Base-by-base conservation (phyloP, 2,113 vertebrate species). In the Myanophis thanlyinensis region DNA sequence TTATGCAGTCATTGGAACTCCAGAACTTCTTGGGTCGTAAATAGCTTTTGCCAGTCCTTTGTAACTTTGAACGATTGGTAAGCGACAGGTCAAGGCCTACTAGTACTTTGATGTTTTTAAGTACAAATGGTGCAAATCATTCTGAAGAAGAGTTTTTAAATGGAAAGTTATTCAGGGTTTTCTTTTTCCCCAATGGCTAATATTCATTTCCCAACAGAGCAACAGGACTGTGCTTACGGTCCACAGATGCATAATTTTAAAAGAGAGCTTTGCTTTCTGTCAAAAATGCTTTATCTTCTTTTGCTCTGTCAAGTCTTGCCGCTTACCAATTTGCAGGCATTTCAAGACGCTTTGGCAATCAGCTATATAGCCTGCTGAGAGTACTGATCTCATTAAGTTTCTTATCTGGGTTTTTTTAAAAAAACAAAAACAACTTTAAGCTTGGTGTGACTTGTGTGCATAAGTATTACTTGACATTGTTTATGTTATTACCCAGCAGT, bases 241-340 rank as follows among this genome's bases (percentile, higher is more conserved):
- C 46, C 27, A 30, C 35, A 84, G 23, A 67, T 53, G 40, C 93
- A 40, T 40, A 94, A 94, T 90, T 87, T 30, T 12, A 92, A 91
- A 73, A 35, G 85, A 93, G 94, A 85, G 86, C 90, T 18, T 87
- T 3, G 4, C 80, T 92, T 5, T 62, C 85, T 4, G 15, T 12
- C 85, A 48, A 59, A 85, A 92, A 3, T 80, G 80, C 30, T 25
- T 92, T 40, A 52, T 90, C 40, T 90, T 51, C 73, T 67, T 73
- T 51, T 88, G 87, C 0, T 62, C 87, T 84, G 40, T 90, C 89
- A 30, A 46, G 2, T 40, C 8, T 94, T 30, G 7, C 18, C 1
- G 7, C 46, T 5, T 90, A 23, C 91, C 73, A 87, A 89, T 27
- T 89, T 67, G 18, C 0, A 59, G 15, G 22, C 1, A 67, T 51